phyloP scores from a whole-genome alignment of 1,140 invertebrate species.

The Bilobella aurantiaca region DNA sequence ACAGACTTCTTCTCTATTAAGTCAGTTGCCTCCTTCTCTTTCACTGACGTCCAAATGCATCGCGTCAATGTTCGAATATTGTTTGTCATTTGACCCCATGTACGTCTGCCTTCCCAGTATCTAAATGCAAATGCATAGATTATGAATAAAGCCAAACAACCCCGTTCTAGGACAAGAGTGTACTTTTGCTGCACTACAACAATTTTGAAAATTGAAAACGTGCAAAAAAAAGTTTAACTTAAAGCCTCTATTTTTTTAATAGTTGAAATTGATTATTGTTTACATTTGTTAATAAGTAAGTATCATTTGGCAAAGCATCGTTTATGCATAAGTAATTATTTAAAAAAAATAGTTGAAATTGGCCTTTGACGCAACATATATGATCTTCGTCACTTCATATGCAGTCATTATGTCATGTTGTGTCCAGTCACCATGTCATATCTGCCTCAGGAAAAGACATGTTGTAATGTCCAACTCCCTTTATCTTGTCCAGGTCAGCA shows the following conservation, averaged over 20 bases:
- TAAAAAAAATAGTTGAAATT: neutral
- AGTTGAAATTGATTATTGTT: neutral
- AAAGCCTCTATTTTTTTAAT: neutral
- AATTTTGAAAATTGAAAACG: neutral
- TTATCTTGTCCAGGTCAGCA: too few species aligned
- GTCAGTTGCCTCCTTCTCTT: conserved; percentile 20
- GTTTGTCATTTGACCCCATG: conserved; percentile 32
- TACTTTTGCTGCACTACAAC: neutral
- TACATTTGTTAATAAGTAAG: neutral
- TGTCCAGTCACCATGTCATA: too few species aligned
- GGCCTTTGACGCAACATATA: too few species aligned
- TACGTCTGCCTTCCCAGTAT: conserved; percentile 31
- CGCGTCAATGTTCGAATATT: conserved; percentile 28
- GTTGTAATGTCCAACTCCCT: too few species aligned
- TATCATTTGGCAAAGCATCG: neutral
- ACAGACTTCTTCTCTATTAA: conserved; percentile 31
- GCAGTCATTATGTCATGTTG: too few species aligned
- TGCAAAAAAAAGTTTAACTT: neutral
- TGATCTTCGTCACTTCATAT: too few species aligned
- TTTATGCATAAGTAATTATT: neutral
- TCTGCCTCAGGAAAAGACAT: too few species aligned
- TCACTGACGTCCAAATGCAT: conserved; percentile 25
- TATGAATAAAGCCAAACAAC: too few species aligned
- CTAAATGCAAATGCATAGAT: conserved; percentile 15
- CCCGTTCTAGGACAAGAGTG: too few species aligned